phyloP scores from a whole-genome alignment of 2,888 invertebrate species.

The Celastrina argiolus region DNA sequence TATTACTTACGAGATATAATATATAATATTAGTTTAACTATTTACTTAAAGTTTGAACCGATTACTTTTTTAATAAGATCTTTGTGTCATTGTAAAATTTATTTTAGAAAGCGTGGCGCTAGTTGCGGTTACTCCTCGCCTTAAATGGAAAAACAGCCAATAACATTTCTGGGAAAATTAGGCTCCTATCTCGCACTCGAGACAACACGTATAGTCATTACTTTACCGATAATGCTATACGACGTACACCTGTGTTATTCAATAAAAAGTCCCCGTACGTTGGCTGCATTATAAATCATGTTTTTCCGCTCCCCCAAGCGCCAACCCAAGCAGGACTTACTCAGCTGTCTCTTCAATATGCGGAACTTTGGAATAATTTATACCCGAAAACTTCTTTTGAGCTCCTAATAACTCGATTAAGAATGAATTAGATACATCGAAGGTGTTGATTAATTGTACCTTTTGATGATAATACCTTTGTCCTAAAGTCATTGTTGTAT shows the following conservation, averaged over 20 bases:
- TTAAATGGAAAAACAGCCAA: no score
- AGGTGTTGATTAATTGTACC: no score
- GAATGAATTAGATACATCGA: neutral
- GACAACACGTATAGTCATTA: neutral
- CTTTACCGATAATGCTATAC: neutral
- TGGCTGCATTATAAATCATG: neutral
- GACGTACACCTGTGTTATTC: conserved; percentile 7
- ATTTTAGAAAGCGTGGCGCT: no score
- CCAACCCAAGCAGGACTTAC: neutral
- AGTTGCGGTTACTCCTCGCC: no score
- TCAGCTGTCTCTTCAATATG: neutral
- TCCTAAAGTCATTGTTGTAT: no score
- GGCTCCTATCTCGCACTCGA: neutral
- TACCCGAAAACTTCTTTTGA: neutral
- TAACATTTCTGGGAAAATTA: no score
- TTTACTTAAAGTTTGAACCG: no score
- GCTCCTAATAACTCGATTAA: neutral
- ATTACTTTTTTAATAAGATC: no score
- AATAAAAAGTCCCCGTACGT: conserved; percentile 2
- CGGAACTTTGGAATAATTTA: neutral
- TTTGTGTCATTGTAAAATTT: no score
- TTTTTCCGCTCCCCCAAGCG: neutral
- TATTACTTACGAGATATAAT: no score
- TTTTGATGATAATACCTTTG: no score
- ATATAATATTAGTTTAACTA: no score